phyloP scores from a whole-genome alignment of 2,888 invertebrate species.

The Pterobdella sp. region DNA sequence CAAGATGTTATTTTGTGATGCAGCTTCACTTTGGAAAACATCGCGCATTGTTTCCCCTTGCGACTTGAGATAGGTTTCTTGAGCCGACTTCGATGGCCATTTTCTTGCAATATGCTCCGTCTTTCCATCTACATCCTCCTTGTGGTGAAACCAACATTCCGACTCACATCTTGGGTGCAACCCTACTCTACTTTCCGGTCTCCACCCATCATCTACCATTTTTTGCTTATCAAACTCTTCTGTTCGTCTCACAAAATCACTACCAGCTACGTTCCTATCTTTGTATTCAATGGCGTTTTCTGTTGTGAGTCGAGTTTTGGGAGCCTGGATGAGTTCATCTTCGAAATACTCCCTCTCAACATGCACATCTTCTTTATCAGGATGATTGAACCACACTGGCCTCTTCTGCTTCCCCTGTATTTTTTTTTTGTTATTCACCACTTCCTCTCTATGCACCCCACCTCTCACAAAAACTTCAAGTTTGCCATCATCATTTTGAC shows the following conservation, averaged over 20 bases:
- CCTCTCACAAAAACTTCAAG: constrained; percentile 16
- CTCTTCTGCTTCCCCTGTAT: constrained; percentile 24
- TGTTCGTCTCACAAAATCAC: constrained; percentile 23
- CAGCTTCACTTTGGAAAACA: constrained; percentile 13
- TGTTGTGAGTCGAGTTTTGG: constrained; percentile 29
- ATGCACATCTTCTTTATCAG: background rate
- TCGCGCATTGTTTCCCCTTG: constrained; percentile 15
- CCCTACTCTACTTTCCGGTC: constrained; percentile 34
- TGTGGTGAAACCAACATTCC: constrained; percentile 31
- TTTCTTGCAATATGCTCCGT: background rate
- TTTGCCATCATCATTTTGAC: background rate
- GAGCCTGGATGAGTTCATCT: background rate
- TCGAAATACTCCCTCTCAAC: background rate
- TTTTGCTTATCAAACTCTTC: background rate
- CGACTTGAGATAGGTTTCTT: constrained; percentile 17
- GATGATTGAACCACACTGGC: constrained; percentile 29
- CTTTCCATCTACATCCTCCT: background rate
- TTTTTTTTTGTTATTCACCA: constrained; percentile 27
- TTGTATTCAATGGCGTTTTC: constrained; percentile 35
- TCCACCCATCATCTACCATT: constrained; percentile 2
- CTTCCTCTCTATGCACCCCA: constrained; percentile 19
- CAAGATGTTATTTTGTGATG: background rate
- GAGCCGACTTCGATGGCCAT: constrained; percentile 8
- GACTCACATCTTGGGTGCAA: constrained; percentile 27
- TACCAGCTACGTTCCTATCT: constrained; percentile 34